A percentile compares a stretch with the other conserved stretches of the same genome.
These are phyloP conservation scores for Protonibea diacanthus DNA, from an alignment of 2,797 vertebrate species.

Conservation along the genomic window DNA sequence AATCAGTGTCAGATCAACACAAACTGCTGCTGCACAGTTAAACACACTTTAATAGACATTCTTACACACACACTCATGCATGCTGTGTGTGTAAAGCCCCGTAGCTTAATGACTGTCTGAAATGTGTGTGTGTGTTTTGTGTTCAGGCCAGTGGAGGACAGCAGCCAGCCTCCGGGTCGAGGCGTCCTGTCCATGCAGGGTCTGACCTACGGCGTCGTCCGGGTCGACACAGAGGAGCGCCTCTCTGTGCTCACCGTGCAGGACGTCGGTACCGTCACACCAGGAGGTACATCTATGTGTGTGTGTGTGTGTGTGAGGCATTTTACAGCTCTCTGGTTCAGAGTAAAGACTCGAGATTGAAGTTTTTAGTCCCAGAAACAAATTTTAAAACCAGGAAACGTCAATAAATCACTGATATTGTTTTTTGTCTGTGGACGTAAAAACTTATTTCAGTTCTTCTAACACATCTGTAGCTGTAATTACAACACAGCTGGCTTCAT, in stretches of 20 bases:
- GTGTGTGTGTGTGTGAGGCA: slow-evolving; percentile 2
- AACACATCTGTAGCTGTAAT: no score
- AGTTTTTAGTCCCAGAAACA: no score
- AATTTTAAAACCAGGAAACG: no score
- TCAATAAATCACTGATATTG: no score
- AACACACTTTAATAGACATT: neutral
- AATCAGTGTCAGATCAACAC: neutral
- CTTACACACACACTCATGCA: neutral
- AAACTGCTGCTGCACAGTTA: neutral
- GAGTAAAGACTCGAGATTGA: no score
- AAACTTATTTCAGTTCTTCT: no score
- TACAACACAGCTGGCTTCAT: no score
- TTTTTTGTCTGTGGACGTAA: no score
- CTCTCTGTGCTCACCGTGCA: slow-evolving; percentile 97
- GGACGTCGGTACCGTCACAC: slow-evolving; percentile 96
- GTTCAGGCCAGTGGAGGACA: slow-evolving; percentile 95
- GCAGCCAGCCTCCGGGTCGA: slow-evolving; percentile 95
- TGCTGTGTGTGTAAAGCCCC: neutral
- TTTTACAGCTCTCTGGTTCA: no score
- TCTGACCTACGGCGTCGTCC: slow-evolving; percentile 93
- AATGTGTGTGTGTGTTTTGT: slow-evolving; percentile 4
- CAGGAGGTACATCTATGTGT: slow-evolving; percentile 88
- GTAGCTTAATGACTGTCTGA: neutral
- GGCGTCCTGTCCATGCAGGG: slow-evolving; percentile 98
- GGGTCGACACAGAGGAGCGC: slow-evolving; percentile 97